Percentiles rank a stretch among this genome's conserved stretches.
phyloP scores from a whole-genome alignment of 2,888 invertebrate genomes.

The Alentia gelatinosa region DNA sequence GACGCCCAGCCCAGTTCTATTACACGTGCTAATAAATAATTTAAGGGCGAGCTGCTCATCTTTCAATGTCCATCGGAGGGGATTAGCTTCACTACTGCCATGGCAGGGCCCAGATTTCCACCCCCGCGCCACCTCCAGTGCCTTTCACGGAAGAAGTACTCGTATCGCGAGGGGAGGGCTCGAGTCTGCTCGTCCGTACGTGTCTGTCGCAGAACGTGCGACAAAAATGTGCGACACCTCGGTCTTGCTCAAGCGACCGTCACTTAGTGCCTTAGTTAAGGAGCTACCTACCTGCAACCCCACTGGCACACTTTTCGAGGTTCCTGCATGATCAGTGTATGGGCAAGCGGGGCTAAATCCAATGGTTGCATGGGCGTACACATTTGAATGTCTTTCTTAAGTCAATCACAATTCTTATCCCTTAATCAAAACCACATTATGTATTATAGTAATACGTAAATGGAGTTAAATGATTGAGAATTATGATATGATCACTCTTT shows the following conservation, averaged over 20 bases:
- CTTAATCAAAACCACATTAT: too few relatives aligned
- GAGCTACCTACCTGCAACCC: too few relatives aligned
- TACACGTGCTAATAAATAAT: conserved; percentile 55
- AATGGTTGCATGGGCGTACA: too few relatives aligned
- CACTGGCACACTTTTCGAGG: too few relatives aligned
- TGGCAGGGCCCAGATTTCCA: conserved; percentile 3
- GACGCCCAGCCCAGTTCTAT: conserved; percentile 49
- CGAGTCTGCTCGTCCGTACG: background rate
- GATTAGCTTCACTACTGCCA: conserved; percentile 55
- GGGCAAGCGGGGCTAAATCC: too few relatives aligned
- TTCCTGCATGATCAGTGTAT: too few relatives aligned
- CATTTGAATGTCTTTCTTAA: too few relatives aligned
- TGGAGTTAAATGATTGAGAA: too few relatives aligned
- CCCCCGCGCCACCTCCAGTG: conserved; percentile 6
- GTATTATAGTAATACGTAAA: too few relatives aligned
- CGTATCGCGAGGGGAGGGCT: background rate
- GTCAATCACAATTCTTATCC: too few relatives aligned
- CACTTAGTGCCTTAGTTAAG: conserved; percentile 42
- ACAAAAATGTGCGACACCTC: background rate
- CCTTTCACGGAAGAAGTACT: conserved; percentile 26
- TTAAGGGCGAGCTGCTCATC: conserved; percentile 54
- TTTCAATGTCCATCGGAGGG: conserved; percentile 55
- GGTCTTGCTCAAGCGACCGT: background rate
- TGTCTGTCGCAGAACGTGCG: background rate
- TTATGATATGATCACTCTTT: too few relatives aligned